Conservation (phyloP, 1,140 invertebrate genomes). For the Megalopta genalis region DNA sequence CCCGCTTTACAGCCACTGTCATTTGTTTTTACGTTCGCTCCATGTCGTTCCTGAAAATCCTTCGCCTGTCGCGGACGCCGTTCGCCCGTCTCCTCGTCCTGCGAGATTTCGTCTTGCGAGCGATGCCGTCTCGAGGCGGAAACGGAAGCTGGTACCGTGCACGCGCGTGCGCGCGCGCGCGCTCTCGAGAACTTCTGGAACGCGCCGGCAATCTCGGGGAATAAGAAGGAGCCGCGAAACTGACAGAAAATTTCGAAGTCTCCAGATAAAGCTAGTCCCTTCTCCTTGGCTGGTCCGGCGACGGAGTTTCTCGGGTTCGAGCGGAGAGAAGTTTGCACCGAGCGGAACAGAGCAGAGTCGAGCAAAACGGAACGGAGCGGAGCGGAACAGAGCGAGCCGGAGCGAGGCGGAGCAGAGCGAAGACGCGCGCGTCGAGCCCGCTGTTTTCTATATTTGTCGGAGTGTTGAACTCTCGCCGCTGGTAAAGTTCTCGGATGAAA, state of each 20-base stretch:
- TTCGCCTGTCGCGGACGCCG: constrained; percentile 39
- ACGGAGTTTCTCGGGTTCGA: background rate
- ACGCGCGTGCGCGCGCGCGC: too few relatives aligned
- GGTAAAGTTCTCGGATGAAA: constrained; percentile 31
- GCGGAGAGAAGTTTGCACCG: too few relatives aligned
- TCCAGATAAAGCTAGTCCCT: constrained; percentile 27
- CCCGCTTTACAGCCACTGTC: constrained; percentile 61
- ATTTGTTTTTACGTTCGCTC: constrained; percentile 71
- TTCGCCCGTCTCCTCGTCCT: constrained; percentile 14
- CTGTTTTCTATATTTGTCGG: constrained; percentile 43
- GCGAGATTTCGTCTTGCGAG: constrained; percentile 45
- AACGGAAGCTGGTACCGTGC: background rate
- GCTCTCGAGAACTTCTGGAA: constrained; percentile 9
- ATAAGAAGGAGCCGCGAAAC: constrained; percentile 30
- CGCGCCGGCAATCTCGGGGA: background rate
- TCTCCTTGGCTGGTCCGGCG: background rate
- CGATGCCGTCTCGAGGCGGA: background rate
- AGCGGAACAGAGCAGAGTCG: too few relatives aligned
- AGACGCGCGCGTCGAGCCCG: background rate
- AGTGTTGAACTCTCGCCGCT: constrained; percentile 10
- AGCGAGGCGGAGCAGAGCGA: background rate
- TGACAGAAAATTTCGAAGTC: constrained; percentile 50
- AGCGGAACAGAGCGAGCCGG: too few relatives aligned
- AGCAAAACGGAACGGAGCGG: too few relatives aligned
- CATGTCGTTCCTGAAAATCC: constrained; percentile 61